Evolutionary conservation across 2,888 invertebrate species (phyloP).

Genomic region (Bellardia pandia): DNA sequence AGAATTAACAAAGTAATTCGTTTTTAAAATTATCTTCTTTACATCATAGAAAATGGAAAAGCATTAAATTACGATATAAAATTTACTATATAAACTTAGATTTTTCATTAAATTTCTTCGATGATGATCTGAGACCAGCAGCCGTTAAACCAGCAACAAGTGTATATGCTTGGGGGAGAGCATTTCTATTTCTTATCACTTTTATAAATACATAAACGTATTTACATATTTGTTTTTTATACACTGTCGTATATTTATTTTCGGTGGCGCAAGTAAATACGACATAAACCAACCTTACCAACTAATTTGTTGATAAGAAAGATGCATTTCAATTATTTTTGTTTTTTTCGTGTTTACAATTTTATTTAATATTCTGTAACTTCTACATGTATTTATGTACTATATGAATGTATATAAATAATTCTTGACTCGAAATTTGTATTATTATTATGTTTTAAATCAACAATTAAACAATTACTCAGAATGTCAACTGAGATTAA

Average conservation of each 20-base stretch:
- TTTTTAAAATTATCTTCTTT: too few species aligned
- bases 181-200: slow-evolving; percentile 64
- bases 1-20: too few species aligned
- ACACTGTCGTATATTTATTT: slow-evolving; percentile 41
- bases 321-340: slow-evolving; percentile 56
- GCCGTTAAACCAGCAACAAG: slow-evolving; percentile 29
- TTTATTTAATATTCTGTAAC: slow-evolving; percentile 6
- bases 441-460: slow-evolving; percentile 43
- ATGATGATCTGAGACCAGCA: neutral
- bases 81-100: too few species aligned
- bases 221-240: slow-evolving; percentile 14
- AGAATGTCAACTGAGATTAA: slow-evolving; percentile 53
- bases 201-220: neutral
- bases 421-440: slow-evolving; percentile 30
- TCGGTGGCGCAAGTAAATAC: slow-evolving; percentile 69
- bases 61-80: too few species aligned
- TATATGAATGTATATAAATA: neutral
- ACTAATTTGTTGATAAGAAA: slow-evolving; percentile 64
- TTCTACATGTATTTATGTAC: slow-evolving; percentile 11
- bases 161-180: slow-evolving; percentile 52
- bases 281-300: slow-evolving; percentile 37
- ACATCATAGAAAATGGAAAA: too few species aligned
- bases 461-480: slow-evolving; percentile 51
- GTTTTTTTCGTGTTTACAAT: slow-evolving; percentile 24
- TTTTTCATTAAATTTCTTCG: too few species aligned